phyloP scores from a whole-genome alignment of 2,888 invertebrate species.

The Agrotis segetum region DNA sequence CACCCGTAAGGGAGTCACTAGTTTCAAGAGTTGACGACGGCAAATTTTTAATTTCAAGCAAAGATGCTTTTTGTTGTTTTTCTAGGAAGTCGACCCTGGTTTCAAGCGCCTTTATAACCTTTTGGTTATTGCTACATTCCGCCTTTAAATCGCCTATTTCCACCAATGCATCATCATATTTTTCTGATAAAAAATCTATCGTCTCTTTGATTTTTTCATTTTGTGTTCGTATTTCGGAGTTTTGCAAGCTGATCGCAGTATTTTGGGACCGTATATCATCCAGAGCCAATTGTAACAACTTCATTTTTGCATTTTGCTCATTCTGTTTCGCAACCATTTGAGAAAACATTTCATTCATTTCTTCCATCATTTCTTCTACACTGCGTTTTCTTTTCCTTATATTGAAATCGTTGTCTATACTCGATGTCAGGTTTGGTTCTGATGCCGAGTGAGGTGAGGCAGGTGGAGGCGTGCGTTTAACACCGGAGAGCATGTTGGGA shows the following conservation, averaged over 20 bases:
- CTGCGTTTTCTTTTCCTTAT: neutral
- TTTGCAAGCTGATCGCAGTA: neutral
- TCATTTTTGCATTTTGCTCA: neutral
- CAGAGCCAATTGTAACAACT: neutral
- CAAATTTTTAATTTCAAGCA: too few species aligned
- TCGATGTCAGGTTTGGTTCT: neutral
- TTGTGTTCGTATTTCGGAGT: neutral
- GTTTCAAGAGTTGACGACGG: too few species aligned
- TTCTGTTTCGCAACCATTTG: neutral
- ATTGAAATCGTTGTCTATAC: neutral
- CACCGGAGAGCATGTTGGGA: neutral
- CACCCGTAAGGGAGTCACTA: too few species aligned
- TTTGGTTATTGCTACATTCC: slow-evolving; percentile 1
- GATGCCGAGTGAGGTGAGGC: neutral
- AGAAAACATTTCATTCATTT: neutral
- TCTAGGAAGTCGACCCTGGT: neutral
- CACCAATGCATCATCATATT: neutral
- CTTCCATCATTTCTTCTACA: neutral
- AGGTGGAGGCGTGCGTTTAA: neutral
- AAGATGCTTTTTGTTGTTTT: neutral
- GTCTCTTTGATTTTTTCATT: neutral
- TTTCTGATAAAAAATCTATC: neutral
- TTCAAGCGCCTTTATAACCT: neutral
- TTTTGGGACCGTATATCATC: slow-evolving; percentile 2
- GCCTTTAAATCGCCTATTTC: neutral